These are phyloP conservation scores for Thamnaconus septentrionalis DNA, from an alignment of 2,113 vertebrate genomes.

Conservation along the genomic window DNA sequence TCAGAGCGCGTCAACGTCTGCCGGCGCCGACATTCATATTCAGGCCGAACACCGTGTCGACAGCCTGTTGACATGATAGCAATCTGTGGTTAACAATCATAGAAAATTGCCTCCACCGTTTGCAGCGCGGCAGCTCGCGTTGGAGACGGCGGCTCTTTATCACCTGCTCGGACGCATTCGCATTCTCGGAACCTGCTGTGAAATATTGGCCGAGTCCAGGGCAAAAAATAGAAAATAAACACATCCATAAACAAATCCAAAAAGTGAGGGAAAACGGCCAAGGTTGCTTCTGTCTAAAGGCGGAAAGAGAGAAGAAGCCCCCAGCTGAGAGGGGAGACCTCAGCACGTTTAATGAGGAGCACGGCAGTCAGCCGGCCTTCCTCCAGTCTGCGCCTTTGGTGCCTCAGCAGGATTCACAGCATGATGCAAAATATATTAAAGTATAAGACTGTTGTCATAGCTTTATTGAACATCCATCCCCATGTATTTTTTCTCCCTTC, in stretches of 20 bases:
- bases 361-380: conserved; percentile 78
- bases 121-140: conserved; percentile 7
- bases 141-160: not conserved
- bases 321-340: conserved; percentile 77
- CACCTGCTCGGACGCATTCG: no score
- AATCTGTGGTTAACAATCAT: conserved; percentile 64
- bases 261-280: conserved; percentile 26
- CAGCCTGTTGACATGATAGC: conserved; percentile 54
- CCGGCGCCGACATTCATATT: conserved; percentile 58
- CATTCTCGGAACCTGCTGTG: conserved; percentile 18
- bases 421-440: conserved; percentile 80
- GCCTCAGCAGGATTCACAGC: conserved; percentile 86
- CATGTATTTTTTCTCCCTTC: conserved; percentile 45
- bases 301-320: conserved; percentile 62
- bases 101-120: conserved; percentile 28
- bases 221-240: conserved; percentile 15
- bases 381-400: conserved; percentile 76
- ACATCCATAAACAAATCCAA: no score
- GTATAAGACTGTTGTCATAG: conserved; percentile 79
- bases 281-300: conserved; percentile 46
- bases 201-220: conserved; percentile 38
- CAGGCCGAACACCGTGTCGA: conserved; percentile 50
- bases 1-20: conserved; percentile 73
- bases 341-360: conserved; percentile 83
- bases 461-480: conserved; percentile 75